Conservation (phyloP, 2,113 vertebrate genomes). For the Gila orcuttii region DNA sequence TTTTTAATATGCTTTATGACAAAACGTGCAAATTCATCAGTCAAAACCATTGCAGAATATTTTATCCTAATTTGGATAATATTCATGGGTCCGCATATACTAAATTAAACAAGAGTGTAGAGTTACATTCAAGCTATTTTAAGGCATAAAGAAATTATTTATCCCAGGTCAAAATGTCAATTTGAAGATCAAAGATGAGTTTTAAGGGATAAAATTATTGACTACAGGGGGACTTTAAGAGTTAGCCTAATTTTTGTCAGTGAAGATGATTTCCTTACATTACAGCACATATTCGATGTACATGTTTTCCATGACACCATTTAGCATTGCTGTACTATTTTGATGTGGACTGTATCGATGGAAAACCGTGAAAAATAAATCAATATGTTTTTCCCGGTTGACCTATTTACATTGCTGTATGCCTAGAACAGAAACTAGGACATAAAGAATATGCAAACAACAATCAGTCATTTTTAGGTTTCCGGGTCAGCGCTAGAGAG, state of each 20-base stretch:
- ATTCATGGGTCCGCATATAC: no score
- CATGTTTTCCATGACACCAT: slow-evolving; percentile 38
- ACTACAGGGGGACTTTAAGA: no score
- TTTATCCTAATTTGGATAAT: no score
- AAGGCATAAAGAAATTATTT: no score
- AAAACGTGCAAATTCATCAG: no score
- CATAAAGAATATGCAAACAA: neutral
- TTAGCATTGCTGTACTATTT: slow-evolving; percentile 12
- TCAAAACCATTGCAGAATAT: no score
- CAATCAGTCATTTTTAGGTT: neutral
- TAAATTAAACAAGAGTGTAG: no score
- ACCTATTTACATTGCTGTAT: slow-evolving; percentile 48
- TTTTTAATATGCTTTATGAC: no score
- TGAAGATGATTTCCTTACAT: neutral
- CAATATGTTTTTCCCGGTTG: slow-evolving; percentile 57
- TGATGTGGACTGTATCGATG: slow-evolving; percentile 53
- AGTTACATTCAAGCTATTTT: no score
- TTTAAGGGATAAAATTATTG: no score
- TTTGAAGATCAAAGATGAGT: no score
- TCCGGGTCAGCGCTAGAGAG: neutral
- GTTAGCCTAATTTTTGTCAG: neutral
- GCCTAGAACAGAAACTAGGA: neutral
- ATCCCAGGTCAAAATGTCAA: no score
- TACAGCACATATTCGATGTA: slow-evolving; percentile 15
- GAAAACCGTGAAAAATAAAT: slow-evolving; percentile 29